These are phyloP conservation scores for Trematomus loennbergii DNA, from an alignment of 2,113 vertebrate species.

Conservation along the genomic window DNA sequence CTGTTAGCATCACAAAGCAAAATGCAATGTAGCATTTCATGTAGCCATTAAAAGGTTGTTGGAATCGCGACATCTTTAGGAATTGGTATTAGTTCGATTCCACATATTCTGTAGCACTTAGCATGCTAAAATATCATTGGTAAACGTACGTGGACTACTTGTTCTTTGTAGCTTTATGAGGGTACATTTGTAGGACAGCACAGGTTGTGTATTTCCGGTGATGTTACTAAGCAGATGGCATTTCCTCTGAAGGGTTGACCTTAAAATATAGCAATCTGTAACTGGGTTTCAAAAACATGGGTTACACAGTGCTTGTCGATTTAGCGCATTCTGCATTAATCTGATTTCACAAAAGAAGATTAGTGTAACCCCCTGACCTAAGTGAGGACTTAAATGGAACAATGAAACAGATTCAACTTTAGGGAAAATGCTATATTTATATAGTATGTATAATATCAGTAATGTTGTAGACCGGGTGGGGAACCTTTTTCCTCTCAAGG, in stretches of 20 bases:
- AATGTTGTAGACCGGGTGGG: neutral
- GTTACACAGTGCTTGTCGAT: neutral
- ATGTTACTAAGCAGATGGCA: constrained; percentile 7
- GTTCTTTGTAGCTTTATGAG: neutral
- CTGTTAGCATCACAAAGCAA: constrained; percentile 19
- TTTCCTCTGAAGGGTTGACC: constrained; percentile 22
- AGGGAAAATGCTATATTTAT: neutral
- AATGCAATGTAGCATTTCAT: neutral
- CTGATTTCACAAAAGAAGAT: constrained; percentile 53
- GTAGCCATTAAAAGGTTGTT: neutral
- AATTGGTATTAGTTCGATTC: neutral
- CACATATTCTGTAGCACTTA: neutral
- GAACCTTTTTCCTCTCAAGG: too few species aligned
- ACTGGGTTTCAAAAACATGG: constrained; percentile 2
- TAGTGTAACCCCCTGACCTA: constrained; percentile 14
- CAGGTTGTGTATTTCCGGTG: neutral
- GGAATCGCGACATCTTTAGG: neutral
- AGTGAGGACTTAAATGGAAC: constrained; percentile 9
- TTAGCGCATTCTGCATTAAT: constrained; percentile 37
- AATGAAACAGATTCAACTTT: constrained; percentile 22
- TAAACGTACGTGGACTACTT: neutral
- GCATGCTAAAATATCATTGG: neutral
- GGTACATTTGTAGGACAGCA: constrained; percentile 1
- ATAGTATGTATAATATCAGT: neutral
- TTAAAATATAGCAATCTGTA: neutral